Percentiles rank a stretch among this genome's conserved stretches.
These are phyloP conservation scores for Pentalonia nigronervosa DNA, from an alignment of 1,140 invertebrate genomes.

Conservation along the genomic window DNA sequence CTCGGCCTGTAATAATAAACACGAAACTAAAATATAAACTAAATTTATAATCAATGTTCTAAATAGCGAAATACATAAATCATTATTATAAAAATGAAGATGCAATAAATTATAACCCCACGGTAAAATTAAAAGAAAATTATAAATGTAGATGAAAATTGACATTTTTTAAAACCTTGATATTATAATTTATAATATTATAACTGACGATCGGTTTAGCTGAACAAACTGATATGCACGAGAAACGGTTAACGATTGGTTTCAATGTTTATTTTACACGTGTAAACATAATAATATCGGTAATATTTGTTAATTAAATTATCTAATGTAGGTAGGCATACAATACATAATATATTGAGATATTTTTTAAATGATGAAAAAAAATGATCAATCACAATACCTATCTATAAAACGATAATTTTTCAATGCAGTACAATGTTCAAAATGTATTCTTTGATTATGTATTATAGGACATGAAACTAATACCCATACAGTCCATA, in stretches of 20 bases:
- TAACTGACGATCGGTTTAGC: not conserved
- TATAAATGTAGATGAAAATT: not conserved
- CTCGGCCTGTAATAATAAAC: conserved; percentile 59
- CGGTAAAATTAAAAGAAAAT: not conserved
- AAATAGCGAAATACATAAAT: not conserved
- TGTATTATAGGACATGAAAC: not conserved
- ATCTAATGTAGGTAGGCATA: not conserved
- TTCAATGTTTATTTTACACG: too few species aligned
- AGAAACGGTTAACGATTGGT: too few species aligned
- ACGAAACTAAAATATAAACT: not conserved
- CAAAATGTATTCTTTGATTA: not conserved
- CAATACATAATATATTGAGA: not conserved
- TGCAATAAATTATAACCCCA: too few species aligned
- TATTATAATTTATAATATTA: not conserved
- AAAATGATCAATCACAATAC: not conserved
- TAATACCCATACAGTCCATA: not conserved
- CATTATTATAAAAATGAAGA: not conserved
- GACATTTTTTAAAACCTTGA: not conserved
- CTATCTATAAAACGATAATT: not conserved
- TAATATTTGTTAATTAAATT: not conserved
- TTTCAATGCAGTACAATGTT: not conserved
- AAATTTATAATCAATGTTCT: not conserved
- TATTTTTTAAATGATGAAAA: too few species aligned
- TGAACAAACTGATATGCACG: too few species aligned
- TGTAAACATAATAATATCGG: not conserved